Percentiles rank a stretch among this genome's conserved stretches.
Evolutionary conservation across 1,140 invertebrate species (phyloP).

Genomic region (Lordiphosa collinella): DNA sequence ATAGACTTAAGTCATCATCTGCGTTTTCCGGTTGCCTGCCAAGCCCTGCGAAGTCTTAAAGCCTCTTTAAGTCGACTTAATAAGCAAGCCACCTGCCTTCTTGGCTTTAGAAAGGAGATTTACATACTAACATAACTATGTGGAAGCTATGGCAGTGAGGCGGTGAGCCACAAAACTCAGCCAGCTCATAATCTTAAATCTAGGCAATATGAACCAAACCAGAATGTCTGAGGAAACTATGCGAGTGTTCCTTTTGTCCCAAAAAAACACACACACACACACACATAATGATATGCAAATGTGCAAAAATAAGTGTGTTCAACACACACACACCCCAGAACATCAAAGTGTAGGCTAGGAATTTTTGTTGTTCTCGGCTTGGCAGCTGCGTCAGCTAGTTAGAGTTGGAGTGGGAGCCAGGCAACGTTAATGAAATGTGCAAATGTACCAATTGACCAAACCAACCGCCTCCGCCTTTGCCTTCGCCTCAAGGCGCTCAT

Average conservation of each 20-base stretch:
- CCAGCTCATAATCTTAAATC: slow-evolving; percentile 74
- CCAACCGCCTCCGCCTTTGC: slow-evolving; percentile 34
- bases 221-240: slow-evolving; percentile 33
- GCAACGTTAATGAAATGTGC: slow-evolving; percentile 70
- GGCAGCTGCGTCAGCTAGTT: slow-evolving; percentile 64
- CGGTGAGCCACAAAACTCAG: slow-evolving; percentile 65
- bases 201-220: slow-evolving; percentile 55
- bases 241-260: slow-evolving; percentile 29
- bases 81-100: slow-evolving; percentile 51
- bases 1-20: slow-evolving; percentile 33
- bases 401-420: slow-evolving; percentile 12
- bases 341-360: slow-evolving; percentile 56
- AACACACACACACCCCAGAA: slow-evolving; percentile 29
- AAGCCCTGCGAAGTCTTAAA: not conserved
- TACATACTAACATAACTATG: slow-evolving; percentile 54
- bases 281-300: slow-evolving; percentile 72
- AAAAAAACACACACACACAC: slow-evolving; percentile 29
- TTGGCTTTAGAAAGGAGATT: slow-evolving; percentile 40
- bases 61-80: slow-evolving; percentile 45
- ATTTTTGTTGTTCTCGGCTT: slow-evolving; percentile 16
- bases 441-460: slow-evolving; percentile 73
- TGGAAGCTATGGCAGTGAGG: slow-evolving; percentile 8
- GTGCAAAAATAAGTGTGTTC: slow-evolving; percentile 68
- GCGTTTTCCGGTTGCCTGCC: not conserved
- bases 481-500: slow-evolving; percentile 57